Evolutionary conservation across 2,797 vertebrate species (phyloP).

Genomic region (Austrolebias charrua): DNA sequence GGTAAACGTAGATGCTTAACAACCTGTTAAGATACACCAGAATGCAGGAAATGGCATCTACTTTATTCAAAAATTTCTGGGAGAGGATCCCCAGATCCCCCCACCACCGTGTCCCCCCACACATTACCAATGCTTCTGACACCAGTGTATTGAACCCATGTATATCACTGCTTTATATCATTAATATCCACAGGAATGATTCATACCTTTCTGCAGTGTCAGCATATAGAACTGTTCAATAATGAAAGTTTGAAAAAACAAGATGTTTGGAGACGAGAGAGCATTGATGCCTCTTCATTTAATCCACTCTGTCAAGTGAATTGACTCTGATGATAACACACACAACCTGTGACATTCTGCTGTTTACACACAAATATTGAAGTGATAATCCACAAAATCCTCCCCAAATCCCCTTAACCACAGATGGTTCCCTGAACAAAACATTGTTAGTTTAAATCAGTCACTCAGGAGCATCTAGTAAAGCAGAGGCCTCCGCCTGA

Average conservation of each 20-base stretch:
- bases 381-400: conserved; percentile 77
- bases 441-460: conserved; percentile 53
- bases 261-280: conserved; percentile 23
- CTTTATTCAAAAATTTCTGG: too few relatives aligned
- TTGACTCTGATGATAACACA: conserved; percentile 62
- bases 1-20: too few relatives aligned
- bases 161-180: conserved; percentile 3
- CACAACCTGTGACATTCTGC: conserved; percentile 75
- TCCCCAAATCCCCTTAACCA: conserved; percentile 76
- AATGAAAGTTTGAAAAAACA: conserved; percentile 18
- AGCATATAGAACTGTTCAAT: conserved; percentile 1
- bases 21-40: too few relatives aligned
- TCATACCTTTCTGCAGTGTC: conserved; percentile 17
- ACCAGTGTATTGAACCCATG: conserved; percentile 2
- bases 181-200: conserved; percentile 7
- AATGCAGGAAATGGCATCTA: too few relatives aligned
- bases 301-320: conserved; percentile 70
- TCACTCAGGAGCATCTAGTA: conserved; percentile 39
- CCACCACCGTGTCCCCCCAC: too few relatives aligned
- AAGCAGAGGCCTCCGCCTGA: conserved; percentile 35
- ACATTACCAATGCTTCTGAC: too few relatives aligned
- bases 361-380: conserved; percentile 78
- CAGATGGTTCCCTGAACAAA: conserved; percentile 72
- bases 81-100: too few relatives aligned
- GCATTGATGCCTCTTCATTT: conserved; percentile 50